Evolutionary conservation across 2,113 vertebrate species (phyloP), one percentile per base, ranked within the genome.

Genomic region (Melanerpes aurifrons): DNA sequence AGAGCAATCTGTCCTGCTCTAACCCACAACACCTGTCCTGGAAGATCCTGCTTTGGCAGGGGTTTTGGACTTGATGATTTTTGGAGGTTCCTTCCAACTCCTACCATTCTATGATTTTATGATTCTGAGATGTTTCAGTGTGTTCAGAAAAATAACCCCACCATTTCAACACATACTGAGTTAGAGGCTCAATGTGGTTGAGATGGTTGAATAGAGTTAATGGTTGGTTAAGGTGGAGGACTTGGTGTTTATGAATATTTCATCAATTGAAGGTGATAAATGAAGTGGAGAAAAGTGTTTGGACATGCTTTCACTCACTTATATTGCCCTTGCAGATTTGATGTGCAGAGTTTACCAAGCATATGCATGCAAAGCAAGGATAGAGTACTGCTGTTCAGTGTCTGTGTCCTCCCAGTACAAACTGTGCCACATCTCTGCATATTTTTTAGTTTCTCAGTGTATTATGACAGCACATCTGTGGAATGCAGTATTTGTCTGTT

Each of bases 401-500:
- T 14, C 53, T 59, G 3, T 80, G 57, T 87, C 47, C 31, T 89
- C 74, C 45, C 1, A 1, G 31, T 48, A 73, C 0, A 0, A 86
- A 26, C 40, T 91, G 67, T 90, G 71, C 86, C 74, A 85, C 74
- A 85, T 67, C 29, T 57, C 79, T 91, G 84, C 37, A 15, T 89
- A 74, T 67, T 85, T 93, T 31, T 73, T 76, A 81, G 84, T 85
- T 90, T 89, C 78, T 91, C 37, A 53, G 68, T 26, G 76, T 29
- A 63, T 59, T 29, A 6, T 89, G 83, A 84, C 87, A 85, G 64
- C 82, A 85, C 54, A 58, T 64, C 74, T 87, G 9, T 73, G 87
- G 78, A 96, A 95, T 70, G 71, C 74, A 89, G 54, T 66, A 82
- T 95, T 96, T 72, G n/a, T 76, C 64, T 82, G 37, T 94, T 82